phyloP scores from a whole-genome alignment of 1,140 invertebrate genomes.

The Olivierus martensii region DNA sequence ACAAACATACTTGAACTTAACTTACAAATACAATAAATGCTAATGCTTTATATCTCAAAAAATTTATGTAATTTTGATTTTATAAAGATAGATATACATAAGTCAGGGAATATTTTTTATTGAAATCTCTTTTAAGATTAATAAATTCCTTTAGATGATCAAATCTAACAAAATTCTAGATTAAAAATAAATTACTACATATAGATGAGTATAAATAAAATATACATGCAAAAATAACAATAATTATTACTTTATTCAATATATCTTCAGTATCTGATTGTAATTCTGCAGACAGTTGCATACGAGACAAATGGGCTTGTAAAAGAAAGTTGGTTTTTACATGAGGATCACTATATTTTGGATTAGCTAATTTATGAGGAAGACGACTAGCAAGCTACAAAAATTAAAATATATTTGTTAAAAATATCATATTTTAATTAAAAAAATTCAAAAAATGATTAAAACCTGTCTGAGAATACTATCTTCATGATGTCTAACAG shows the following conservation, averaged over 20 bases:
- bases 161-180: too few species aligned
- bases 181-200: slow-evolving; percentile 1
- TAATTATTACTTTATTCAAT: slow-evolving; percentile 56
- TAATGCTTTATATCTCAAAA: too few species aligned
- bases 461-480: slow-evolving; percentile 48
- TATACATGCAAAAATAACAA: slow-evolving; percentile 13
- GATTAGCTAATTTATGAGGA: slow-evolving; percentile 55
- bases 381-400: slow-evolving; percentile 48
- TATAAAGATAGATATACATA: too few species aligned
- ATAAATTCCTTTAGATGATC: too few species aligned
- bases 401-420: not conserved
- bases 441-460: slow-evolving; percentile 9
- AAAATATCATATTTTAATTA: not conserved
- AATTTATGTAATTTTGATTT: too few species aligned
- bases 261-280: slow-evolving; percentile 93
- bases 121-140: too few species aligned
- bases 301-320: slow-evolving; percentile 87
- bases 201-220: slow-evolving; percentile 4
- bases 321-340: slow-evolving; percentile 92
- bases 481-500: slow-evolving; percentile 91
- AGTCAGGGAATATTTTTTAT: too few species aligned
- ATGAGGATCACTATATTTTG: slow-evolving; percentile 88
- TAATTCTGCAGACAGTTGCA: slow-evolving; percentile 86
- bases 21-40: too few species aligned
- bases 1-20: too few species aligned